phyloP scores from a whole-genome alignment of 2,113 vertebrate genomes.

The Pleuronectes platessa region DNA sequence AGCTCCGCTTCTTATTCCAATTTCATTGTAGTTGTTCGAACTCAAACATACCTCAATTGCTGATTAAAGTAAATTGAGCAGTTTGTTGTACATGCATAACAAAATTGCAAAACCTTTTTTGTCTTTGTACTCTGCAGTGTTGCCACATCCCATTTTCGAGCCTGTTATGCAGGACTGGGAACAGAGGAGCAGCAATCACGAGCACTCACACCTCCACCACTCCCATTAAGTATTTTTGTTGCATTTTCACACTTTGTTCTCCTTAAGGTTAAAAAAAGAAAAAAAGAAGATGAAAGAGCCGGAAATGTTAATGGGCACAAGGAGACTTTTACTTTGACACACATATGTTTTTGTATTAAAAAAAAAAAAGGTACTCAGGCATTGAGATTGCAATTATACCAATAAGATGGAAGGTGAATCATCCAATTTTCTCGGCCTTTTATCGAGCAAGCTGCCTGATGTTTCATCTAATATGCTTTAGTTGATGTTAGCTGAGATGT shows the following conservation, averaged over 20 bases:
- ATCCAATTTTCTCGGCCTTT: not conserved
- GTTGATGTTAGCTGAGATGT: no score
- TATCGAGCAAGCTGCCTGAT: not conserved
- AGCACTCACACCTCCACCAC: not conserved
- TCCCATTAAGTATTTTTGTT: slow-evolving; percentile 23
- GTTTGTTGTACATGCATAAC: no score
- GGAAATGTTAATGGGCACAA: slow-evolving; percentile 7
- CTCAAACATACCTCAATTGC: no score
- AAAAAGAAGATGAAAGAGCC: slow-evolving; percentile 45
- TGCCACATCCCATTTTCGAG: not conserved
- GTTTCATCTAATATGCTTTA: slow-evolving; percentile 19
- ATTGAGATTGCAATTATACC: no score
- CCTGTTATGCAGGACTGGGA: not conserved
- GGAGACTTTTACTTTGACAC: slow-evolving; percentile 35
- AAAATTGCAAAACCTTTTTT: not conserved
- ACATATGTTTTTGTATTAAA: slow-evolving; percentile 22
- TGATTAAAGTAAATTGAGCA: not conserved
- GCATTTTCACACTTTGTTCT: slow-evolving; percentile 21
- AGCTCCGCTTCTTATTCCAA: no score
- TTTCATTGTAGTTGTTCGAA: no score
- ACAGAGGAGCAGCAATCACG: not conserved
- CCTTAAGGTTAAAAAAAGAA: not conserved
- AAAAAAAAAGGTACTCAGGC: slow-evolving; percentile 20
- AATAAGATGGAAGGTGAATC: slow-evolving; percentile 13
- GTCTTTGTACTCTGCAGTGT: not conserved